Percentiles rank a stretch among this genome's conserved stretches.
These are phyloP conservation scores for Andrena chrysosceles DNA, from an alignment of 2,888 invertebrate genomes.

Conservation along the genomic window DNA sequence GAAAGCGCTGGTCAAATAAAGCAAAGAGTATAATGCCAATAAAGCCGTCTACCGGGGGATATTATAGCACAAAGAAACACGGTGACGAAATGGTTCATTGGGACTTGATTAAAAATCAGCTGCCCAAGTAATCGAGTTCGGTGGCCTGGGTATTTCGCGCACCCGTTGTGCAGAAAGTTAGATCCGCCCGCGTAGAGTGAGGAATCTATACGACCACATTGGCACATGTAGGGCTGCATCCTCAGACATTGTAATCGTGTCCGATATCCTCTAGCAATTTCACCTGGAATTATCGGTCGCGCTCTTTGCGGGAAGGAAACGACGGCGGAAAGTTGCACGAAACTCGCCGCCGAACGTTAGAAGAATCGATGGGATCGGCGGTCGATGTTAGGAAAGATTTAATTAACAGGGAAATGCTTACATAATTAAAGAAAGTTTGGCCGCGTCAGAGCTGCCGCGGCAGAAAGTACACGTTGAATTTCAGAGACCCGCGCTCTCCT, in stretches of 20 bases:
- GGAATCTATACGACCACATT: conserved; percentile 59
- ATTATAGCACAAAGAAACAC: not conserved
- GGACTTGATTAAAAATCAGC: not conserved
- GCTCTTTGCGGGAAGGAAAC: not conserved
- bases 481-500: not conserved
- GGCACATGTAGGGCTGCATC: conserved; percentile 71
- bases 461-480: not conserved
- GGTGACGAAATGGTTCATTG: not conserved
- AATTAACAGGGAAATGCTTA: conserved; percentile 8
- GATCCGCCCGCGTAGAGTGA: conserved; percentile 17
- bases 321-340: not conserved
- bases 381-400: conserved; percentile 10
- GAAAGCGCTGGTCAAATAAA: not conserved
- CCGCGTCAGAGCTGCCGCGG: not conserved
- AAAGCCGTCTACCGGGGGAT: too few species aligned
- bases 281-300: not conserved
- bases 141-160: conserved; percentile 1
- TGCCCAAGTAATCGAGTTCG: not conserved
- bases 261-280: conserved; percentile 56
- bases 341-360: not conserved
- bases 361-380: not conserved
- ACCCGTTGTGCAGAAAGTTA: conserved; percentile 33
- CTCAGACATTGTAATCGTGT: conserved; percentile 73
- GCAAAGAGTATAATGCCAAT: not conserved
- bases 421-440: conserved; percentile 12